phyloP scores from a whole-genome alignment of 1,140 invertebrate genomes.

The Cydia amplana region DNA sequence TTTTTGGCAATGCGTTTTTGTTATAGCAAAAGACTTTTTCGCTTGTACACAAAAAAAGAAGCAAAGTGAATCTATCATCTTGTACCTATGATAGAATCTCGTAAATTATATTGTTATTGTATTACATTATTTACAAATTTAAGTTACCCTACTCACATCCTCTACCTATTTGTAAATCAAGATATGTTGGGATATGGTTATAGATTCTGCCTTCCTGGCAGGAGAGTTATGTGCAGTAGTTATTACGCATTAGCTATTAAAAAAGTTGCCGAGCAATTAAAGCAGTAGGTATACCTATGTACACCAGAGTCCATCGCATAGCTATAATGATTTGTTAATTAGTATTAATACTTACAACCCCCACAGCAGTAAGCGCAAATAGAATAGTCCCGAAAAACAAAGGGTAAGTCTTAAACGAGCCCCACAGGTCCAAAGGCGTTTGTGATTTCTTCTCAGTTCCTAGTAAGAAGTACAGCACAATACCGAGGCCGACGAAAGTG shows the following conservation, averaged over 20 bases:
- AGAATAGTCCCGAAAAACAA: slow-evolving; percentile 93
- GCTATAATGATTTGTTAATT: background rate
- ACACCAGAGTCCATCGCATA: background rate
- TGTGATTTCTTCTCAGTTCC: slow-evolving; percentile 80
- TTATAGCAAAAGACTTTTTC: no score
- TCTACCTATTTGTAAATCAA: no score
- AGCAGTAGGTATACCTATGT: background rate
- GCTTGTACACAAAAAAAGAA: no score
- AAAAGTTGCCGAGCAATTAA: background rate
- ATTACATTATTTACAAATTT: no score
- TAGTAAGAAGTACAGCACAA: slow-evolving; percentile 86
- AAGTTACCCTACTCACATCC: no score
- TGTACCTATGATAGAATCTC: no score
- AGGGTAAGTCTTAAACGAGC: slow-evolving; percentile 81
- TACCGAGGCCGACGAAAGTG: slow-evolving; percentile 84
- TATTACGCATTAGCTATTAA: background rate
- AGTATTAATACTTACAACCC: slow-evolving; percentile 83
- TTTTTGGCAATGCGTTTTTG: no score
- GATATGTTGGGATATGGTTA: no score
- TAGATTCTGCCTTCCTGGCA: no score
- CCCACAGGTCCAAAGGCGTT: slow-evolving; percentile 80
- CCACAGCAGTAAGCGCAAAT: slow-evolving; percentile 94
- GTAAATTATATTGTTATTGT: no score
- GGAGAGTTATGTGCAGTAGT: no score
- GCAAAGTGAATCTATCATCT: no score